These are phyloP conservation scores for Neopipo cinnamomea DNA, from an alignment of 2,113 vertebrate species.

Conservation along the genomic window DNA sequence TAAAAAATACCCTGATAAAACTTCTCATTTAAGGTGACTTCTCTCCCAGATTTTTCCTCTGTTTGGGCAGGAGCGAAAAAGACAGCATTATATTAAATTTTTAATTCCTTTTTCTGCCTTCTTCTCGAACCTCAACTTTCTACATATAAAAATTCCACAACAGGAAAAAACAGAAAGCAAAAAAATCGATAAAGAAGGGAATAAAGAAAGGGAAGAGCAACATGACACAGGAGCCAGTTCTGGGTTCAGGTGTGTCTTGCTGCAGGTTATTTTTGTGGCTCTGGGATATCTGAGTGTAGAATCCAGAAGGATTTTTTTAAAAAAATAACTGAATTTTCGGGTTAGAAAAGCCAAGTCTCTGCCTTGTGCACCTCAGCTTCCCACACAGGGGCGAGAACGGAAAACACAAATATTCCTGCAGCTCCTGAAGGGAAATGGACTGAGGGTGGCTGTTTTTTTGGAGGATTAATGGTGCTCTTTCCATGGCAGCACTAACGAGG, in stretches of 20 bases:
- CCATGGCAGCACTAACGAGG: not conserved
- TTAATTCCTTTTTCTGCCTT: not conserved
- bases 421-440: not conserved
- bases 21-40: not conserved
- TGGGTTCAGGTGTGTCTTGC: not conserved
- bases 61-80: not conserved
- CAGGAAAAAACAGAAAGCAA: not conserved
- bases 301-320: not conserved
- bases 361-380: not conserved
- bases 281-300: not conserved
- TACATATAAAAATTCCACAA: not conserved
- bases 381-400: rapidly evolving
- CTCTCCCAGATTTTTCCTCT: not conserved
- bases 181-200: not conserved
- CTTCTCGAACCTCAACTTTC: not conserved
- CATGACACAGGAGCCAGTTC: not conserved
- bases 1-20: not conserved
- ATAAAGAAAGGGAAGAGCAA: not conserved
- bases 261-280: rapidly evolving
- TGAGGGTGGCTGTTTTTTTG: rapidly evolving
- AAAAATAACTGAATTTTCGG: not conserved
- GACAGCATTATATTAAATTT: not conserved
- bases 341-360: not conserved
- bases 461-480: not conserved
- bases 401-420: no score